Evolutionary conservation across 1,140 invertebrate genomes (phyloP), one percentile per base, ranked within the genome.

Genomic region (Xylocopa sonorina): DNA sequence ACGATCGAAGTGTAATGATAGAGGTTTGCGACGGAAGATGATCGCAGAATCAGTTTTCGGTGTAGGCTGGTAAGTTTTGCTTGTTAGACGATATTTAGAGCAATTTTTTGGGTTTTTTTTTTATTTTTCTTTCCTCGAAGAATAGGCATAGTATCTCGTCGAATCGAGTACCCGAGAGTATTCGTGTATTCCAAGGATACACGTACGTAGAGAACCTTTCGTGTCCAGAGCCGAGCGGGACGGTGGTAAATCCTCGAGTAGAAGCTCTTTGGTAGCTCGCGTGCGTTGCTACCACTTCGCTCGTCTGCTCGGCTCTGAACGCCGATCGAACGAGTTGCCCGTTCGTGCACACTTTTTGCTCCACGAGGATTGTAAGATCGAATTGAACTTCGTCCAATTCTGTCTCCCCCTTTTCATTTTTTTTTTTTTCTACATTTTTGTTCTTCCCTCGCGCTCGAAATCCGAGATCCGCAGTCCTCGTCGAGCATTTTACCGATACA

Each of bases 1-100:
- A n/a, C n/a, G n/a, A n/a, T n/a, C n/a, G n/a, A n/a, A n/a, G n/a
- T n/a, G n/a, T n/a, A n/a, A n/a, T n/a, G n/a, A n/a, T n/a, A n/a
- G n/a, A n/a, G 16, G 3, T 27, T 14, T 67, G 1, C 16, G 29
- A 4, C n/a, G 34, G 18, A 27, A 48, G 27, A 43, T 0, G n/a
- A 10, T 64, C 78, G 69, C 38, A 24, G 51, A 16, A 46, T 46
- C 55, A 29, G 6, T 60, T 71, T 85, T 64, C 68, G 27, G 79
- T 77, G 83, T 86, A 85, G 74, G 84, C 87, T 88, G 88, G 90
- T 91, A 92, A 92, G 89, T 91, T 86, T 88, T 80, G 90, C 92
- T 91, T 92, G 83, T 89, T 92, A 92, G 90, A 91, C 85, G 86
- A 88, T 81, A 88, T 83, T 82, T 93, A 92, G 90, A 91, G 89